phyloP scores from a whole-genome alignment of 1,140 invertebrate genomes.

The Drosophila sucinea region DNA sequence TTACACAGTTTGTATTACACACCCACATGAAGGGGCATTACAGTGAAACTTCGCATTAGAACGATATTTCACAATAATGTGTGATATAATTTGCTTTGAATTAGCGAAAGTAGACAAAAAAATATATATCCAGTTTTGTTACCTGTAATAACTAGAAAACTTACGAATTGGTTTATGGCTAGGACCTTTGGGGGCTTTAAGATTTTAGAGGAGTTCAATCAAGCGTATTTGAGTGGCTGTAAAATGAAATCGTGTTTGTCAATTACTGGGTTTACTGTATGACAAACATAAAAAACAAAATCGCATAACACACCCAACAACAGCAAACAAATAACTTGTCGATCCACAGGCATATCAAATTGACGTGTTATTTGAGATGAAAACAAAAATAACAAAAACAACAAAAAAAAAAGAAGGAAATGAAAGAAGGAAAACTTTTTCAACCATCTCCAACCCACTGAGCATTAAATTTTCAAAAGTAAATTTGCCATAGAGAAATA shows the following conservation, averaged over 20 bases:
- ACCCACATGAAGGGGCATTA: background rate
- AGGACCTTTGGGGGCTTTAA: too few species aligned
- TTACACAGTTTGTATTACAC: background rate
- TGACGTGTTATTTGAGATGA: constrained; percentile 55
- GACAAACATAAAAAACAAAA: background rate
- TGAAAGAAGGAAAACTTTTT: constrained; percentile 12
- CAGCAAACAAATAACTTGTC: constrained; percentile 27
- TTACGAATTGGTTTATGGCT: too few species aligned
- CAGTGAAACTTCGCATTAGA: background rate
- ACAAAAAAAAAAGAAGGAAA: constrained; percentile 17
- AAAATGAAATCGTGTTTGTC: background rate
- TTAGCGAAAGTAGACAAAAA: too few species aligned
- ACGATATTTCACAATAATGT: constrained; percentile 26
- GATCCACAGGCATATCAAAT: constrained; percentile 64
- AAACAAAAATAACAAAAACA: constrained; percentile 24
- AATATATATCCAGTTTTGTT: too few species aligned
- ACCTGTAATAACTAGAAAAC: too few species aligned
- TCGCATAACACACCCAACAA: constrained; percentile 17
- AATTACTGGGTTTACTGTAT: background rate
- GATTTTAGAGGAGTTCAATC: too few species aligned
- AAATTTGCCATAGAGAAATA: constrained; percentile 34
- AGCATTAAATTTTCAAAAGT: constrained; percentile 64
- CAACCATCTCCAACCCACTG: constrained; percentile 19
- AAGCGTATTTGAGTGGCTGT: background rate
- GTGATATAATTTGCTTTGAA: too few species aligned